A percentile compares a stretch with the other conserved stretches of the same genome.
These are phyloP conservation scores for Odontomachus brunneus DNA, from an alignment of 1,140 invertebrate species.

Conservation along the genomic window DNA sequence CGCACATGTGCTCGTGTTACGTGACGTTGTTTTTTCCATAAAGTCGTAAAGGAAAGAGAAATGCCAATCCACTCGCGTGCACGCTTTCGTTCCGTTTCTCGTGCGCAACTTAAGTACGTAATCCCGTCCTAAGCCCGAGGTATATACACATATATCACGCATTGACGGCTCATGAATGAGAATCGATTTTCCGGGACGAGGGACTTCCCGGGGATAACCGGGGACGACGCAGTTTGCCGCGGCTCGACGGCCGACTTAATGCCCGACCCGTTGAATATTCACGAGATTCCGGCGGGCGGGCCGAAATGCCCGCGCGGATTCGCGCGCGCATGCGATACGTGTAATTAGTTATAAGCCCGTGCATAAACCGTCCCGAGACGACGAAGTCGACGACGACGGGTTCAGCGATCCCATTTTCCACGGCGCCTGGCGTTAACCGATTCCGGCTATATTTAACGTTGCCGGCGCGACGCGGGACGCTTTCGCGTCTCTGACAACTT, in stretches of 20 bases:
- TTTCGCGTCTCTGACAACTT: constrained; percentile 46
- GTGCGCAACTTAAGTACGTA: neutral
- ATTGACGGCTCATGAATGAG: constrained; percentile 45
- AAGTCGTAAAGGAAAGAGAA: neutral
- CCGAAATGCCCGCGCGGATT: constrained; percentile 41
- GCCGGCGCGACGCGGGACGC: neutral
- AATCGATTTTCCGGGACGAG: constrained; percentile 50
- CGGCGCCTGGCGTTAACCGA: constrained; percentile 40
- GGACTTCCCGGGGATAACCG: constrained; percentile 13
- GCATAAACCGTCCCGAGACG: constrained; percentile 36
- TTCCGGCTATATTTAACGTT: constrained; percentile 43
- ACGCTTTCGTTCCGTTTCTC: neutral
- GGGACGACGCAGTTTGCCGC: constrained; percentile 15
- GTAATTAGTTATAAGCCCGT: constrained; percentile 57
- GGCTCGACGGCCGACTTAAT: constrained; percentile 53
- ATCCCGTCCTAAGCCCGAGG: neutral
- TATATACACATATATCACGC: neutral
- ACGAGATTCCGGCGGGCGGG: constrained; percentile 42
- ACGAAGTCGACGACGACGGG: neutral
- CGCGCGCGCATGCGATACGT: constrained; percentile 38
- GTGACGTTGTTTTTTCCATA: too few relatives aligned
- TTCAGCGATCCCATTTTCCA: constrained; percentile 62
- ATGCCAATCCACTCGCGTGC: neutral
- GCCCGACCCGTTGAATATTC: constrained; percentile 67
- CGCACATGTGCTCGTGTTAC: too few relatives aligned